Conservation (phyloP, 2,888 invertebrate species). For the Thereva unica region DNA sequence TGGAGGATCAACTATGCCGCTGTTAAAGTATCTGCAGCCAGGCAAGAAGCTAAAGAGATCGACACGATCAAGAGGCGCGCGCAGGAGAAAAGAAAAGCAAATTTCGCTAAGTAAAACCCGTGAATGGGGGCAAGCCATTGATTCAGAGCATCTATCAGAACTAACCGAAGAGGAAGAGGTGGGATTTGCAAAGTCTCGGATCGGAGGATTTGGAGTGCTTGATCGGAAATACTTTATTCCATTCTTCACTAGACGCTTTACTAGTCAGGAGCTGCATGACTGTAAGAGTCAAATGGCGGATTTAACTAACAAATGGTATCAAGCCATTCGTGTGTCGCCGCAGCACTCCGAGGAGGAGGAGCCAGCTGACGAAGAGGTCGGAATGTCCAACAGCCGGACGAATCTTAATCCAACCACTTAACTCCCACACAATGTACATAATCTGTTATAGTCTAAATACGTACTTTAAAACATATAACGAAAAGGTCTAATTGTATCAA, state of each 20-base stretch:
- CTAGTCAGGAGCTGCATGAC: slow-evolving; percentile 93
- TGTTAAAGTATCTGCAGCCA: slow-evolving; percentile 84
- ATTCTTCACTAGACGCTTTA: slow-evolving; percentile 94
- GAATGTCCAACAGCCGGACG: slow-evolving; percentile 16
- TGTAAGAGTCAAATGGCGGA: slow-evolving; percentile 97
- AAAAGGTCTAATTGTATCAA: too few relatives aligned
- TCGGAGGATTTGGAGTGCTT: slow-evolving; percentile 86
- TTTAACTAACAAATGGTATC: slow-evolving; percentile 96
- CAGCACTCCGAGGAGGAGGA: slow-evolving; percentile 82
- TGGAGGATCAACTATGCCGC: slow-evolving; percentile 97
- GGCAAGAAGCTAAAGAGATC: slow-evolving; percentile 52
- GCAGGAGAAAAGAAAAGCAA: slow-evolving; percentile 73
- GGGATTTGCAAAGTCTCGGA: slow-evolving; percentile 73
- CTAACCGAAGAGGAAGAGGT: slow-evolving; percentile 92
- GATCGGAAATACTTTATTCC: slow-evolving; percentile 94
- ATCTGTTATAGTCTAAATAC: too few relatives aligned
- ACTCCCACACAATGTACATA: not conserved
- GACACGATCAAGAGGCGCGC: slow-evolving; percentile 46
- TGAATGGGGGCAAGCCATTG: slow-evolving; percentile 95
- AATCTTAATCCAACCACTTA: slow-evolving; percentile 15
- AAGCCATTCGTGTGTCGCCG: slow-evolving; percentile 89
- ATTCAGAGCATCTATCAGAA: slow-evolving; percentile 91
- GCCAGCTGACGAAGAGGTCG: slow-evolving; percentile 20
- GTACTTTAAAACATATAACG: too few relatives aligned
- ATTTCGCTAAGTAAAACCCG: slow-evolving; percentile 96